A percentile compares a stretch with the other conserved stretches of the same genome.
Evolutionary conservation across 2,797 vertebrate species (phyloP).

Genomic region (Lates japonicus): DNA sequence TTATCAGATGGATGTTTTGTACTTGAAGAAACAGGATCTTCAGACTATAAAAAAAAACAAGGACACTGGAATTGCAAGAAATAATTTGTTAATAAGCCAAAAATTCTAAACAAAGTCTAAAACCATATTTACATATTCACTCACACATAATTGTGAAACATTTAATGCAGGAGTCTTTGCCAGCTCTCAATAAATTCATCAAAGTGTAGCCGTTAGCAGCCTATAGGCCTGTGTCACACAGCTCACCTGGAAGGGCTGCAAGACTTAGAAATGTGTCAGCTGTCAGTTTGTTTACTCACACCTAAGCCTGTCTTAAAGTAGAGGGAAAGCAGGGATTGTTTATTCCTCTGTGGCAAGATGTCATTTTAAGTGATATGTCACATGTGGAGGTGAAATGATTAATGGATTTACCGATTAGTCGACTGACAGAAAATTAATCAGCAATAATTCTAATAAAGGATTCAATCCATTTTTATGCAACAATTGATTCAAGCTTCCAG

Average conservation of each 20-base stretch:
- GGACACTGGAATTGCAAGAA: background rate
- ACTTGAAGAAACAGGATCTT: background rate
- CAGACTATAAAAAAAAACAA: background rate
- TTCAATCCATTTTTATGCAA: background rate
- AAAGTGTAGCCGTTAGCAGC: slow-evolving; percentile 74
- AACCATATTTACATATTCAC: background rate
- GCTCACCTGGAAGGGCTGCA: slow-evolving; percentile 63
- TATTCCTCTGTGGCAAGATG: slow-evolving; percentile 38
- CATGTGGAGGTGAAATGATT: slow-evolving; percentile 1
- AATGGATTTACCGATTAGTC: background rate
- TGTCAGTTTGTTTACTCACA: slow-evolving; percentile 72
- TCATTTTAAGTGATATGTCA: slow-evolving; percentile 20
- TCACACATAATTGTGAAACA: slow-evolving; percentile 6
- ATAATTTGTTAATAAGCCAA: background rate
- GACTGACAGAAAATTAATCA: background rate
- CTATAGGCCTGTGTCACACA: slow-evolving; percentile 70
- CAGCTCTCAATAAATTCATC: slow-evolving; percentile 64
- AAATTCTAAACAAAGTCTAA: slow-evolving; percentile 10
- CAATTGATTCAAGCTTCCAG: background rate
- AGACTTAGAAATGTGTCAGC: slow-evolving; percentile 63
- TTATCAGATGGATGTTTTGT: background rate
- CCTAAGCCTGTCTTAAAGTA: slow-evolving; percentile 41
- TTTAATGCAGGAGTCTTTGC: slow-evolving; percentile 37
- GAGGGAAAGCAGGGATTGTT: slow-evolving; percentile 30
- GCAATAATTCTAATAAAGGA: background rate